phyloP scores from a whole-genome alignment of 1,140 invertebrate species.

The Notospermus geniculatus region DNA sequence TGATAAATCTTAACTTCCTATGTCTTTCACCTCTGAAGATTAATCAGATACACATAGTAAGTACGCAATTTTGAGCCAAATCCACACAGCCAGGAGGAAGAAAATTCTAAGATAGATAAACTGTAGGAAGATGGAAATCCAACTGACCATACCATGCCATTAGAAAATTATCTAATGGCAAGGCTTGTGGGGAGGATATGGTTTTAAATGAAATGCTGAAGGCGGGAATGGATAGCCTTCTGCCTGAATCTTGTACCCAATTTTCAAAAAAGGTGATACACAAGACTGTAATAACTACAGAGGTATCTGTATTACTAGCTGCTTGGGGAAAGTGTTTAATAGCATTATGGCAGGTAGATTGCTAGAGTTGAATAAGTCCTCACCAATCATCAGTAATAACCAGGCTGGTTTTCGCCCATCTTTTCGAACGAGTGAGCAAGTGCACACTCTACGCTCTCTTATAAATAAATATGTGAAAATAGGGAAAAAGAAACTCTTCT shows the following conservation, averaged over 20 bases:
- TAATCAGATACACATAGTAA: too few relatives aligned
- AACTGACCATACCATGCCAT: too few relatives aligned
- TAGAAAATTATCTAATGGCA: not conserved
- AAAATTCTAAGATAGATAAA: too few relatives aligned
- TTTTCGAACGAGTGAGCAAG: not conserved
- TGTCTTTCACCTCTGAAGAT: too few relatives aligned
- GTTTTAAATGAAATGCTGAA: slow-evolving; percentile 11
- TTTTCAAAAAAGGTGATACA: slow-evolving; percentile 6
- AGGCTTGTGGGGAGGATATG: not conserved
- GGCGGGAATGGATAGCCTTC: not conserved
- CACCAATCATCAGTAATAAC: not conserved
- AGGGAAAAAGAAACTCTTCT: not conserved
- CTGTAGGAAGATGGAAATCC: too few relatives aligned
- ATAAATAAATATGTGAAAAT: not conserved
- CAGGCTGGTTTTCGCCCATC: slow-evolving; percentile 1
- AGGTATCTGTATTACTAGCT: not conserved
- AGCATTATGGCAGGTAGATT: not conserved
- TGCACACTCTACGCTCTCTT: not conserved
- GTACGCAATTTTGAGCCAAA: too few relatives aligned
- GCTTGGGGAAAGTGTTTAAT: slow-evolving; percentile 1
- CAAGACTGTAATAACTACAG: not conserved
- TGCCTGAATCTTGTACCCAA: not conserved
- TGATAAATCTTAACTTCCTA: too few relatives aligned
- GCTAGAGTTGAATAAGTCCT: not conserved
- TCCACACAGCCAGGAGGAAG: too few relatives aligned